Base-by-base conservation (phyloP, 2,113 vertebrate species). In the Sclerurus mexicanus region DNA sequence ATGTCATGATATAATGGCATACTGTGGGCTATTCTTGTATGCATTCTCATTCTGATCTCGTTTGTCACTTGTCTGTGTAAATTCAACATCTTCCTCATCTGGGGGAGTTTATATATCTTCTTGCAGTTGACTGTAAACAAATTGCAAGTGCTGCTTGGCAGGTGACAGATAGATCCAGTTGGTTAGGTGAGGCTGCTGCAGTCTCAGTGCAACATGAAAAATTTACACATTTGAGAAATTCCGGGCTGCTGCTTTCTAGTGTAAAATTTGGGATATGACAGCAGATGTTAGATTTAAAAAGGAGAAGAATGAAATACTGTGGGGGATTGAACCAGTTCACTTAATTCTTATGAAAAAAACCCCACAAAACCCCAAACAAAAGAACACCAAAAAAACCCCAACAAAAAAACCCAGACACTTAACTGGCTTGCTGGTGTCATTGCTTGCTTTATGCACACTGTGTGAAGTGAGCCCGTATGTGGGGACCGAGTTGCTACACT, bases 21-120 rank as follows among this genome's bases (percentile, higher is more conserved):
- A 98, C 97, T 97, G 85, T 97, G 97, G 98, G 98, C 97, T 98
- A 97, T 97, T 97, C 97, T 96, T 97, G 91, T 97, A 96, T 90
- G 94, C 81, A 40, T 97, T 97, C 85, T 93, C 83, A 92, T 96
- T 96, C 81, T 1, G 52, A 95, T 90, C 89, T 97, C 97, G 55
- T 98, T 98, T 98, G 95, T 98, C 98, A 98, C 85, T 97, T 98
- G 95, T 97, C 94, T 84, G 94, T 96, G 91, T 94, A 97, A 96
- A 97, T 97, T 97, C 97, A 96, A 95, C 97, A 96, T 98, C 96
- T 97, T 97, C 86, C 92, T 98, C 95, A 96, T 98, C 93, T 85
- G 14, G 81, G 82, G 95, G 95, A 97, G 97, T 98, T 97, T 98
- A 97, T 97, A 95, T 97, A 95, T 97, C 93, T 97, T 88, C 94